Evolutionary conservation across 2,888 invertebrate genomes (phyloP).

Genomic region (Euzetes globulus): DNA sequence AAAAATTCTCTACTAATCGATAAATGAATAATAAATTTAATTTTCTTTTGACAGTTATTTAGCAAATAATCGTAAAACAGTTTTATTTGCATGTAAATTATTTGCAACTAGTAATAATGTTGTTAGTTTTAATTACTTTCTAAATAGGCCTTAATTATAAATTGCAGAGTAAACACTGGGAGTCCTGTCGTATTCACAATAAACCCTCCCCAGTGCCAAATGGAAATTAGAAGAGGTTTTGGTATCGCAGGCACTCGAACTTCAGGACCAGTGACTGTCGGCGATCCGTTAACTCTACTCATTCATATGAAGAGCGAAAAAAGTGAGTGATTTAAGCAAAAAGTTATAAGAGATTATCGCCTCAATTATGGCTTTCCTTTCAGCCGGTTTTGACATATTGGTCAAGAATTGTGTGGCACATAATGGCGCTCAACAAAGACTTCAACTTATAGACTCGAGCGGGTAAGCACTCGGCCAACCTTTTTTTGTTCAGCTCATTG

Average conservation of each 20-base stretch:
- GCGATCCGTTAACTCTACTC: constrained; percentile 81
- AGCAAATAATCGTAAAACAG: too few relatives aligned
- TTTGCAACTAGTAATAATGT: not conserved
- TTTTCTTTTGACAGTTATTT: too few relatives aligned
- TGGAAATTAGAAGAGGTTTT: constrained; percentile 88
- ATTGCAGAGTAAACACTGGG: constrained; percentile 76
- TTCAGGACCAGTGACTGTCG: constrained; percentile 82
- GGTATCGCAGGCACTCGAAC: constrained; percentile 69
- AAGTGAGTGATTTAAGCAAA: constrained; percentile 53
- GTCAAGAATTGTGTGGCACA: constrained; percentile 90
- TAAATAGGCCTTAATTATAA: constrained; percentile 26
- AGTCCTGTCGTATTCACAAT: constrained; percentile 88
- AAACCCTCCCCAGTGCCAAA: constrained; percentile 87
- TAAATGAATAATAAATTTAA: too few relatives aligned
- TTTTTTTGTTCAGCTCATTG: not conserved
- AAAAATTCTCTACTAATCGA: too few relatives aligned
- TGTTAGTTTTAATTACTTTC: not conserved
- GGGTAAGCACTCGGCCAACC: constrained; percentile 56
- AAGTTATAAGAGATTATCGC: too few relatives aligned
- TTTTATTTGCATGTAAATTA: not conserved
- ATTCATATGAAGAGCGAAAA: constrained; percentile 93
- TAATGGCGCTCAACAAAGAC: constrained; percentile 83
- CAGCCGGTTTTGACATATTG: constrained; percentile 88
- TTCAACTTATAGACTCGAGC: constrained; percentile 82
- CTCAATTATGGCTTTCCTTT: constrained; percentile 41